Base-by-base conservation (phyloP, 1,140 invertebrate genomes). In the Anagrus nilaparvatae region DNA sequence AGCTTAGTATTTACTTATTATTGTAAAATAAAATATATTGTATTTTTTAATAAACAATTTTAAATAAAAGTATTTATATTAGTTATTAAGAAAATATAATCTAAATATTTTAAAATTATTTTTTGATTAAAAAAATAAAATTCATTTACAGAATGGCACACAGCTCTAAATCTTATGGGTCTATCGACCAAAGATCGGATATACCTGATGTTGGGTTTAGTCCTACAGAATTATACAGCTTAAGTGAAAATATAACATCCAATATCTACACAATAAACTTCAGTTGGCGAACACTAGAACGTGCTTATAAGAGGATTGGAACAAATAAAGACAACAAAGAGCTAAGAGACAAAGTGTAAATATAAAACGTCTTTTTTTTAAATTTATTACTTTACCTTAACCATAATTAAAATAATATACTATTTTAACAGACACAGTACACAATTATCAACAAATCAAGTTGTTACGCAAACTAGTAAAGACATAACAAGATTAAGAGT, bases 261-360 rank as follows among this genome's bases (percentile, higher is more conserved):
- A 87, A 87, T 61, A 79, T 89, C 44, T 84, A 78, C 53, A 76
- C 77, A 1, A 81, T 89, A 31, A 83, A 84, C 54, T 72, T 72
- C 30, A 81, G 76, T 49, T 75, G 77, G 56, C 73, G 75, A 50
- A 72, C 72, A 5, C 63, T 92, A 46, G 83, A 88, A 55, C 78
- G 77, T 58, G 76, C 81, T 49, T 70, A 80, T 42, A 85, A 82
- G 57, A 73, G 74, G 39, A 77, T 91, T 54, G 86, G 86, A 31
- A 84, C 84, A 5, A 69, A 73, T 16, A 80, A 77, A 59, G 87
- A 92, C 63, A 79, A 72, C 56, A 69, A 76, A 43, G 66, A 65
- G 46, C 56, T 80, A 16, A 63, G 79, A 53, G 77, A 81, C 51
- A 75, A 72, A 69, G 73, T 81, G 79, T 81, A 69, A 72, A 72